Base-by-base conservation (phyloP, 1,140 invertebrate species). In the Scaptodrosophila lebanonensis region DNA sequence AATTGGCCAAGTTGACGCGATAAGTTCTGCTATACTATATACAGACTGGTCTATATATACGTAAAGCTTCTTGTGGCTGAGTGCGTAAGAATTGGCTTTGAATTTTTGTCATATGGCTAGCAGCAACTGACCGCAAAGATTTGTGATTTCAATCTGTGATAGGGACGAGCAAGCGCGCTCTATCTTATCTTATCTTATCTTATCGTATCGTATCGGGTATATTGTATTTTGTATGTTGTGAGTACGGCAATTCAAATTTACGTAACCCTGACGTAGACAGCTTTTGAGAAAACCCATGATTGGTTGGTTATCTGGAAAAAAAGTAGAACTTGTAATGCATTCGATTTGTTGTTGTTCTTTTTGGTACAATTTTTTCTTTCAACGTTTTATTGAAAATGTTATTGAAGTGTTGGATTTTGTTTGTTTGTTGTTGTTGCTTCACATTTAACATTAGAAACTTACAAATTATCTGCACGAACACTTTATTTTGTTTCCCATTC, bases 361-460 rank as follows among this genome's bases (percentile, higher is more conserved):
- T n/a, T n/a, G n/a, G n/a, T n/a, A n/a, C n/a, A n/a, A n/a, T n/a
- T n/a, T n/a, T n/a, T n/a, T n/a, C n/a, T n/a, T n/a, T n/a, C n/a
- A n/a, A n/a, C n/a, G n/a, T 77, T 76, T 67, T 76, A 77, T 77
- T 75, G 65, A 75, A 73, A 75, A 75, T 51, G 72, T 43, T 49
- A n/a, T 76, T 56, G 62, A 77, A 56, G 62, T 59, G 47, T 56
- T 62, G 71, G 35, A 30, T 47, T 15, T 33, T 36, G 30, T 66
- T 36, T 36, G 32, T 35, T 44, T 35, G 57, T 39, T 15, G 22
- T 7, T 54, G 15, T 25, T 29, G 43, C 15, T n/a, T 50, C 33
- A 29, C 49, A 29, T 52, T 49, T 47, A 53, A 59, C 36, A 32
- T 48, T 64, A 51, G 25, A 25, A 73, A 32, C 70, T 75, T 73